Conservation (phyloP, 2,888 invertebrate species). For the Agrochola litura region DNA sequence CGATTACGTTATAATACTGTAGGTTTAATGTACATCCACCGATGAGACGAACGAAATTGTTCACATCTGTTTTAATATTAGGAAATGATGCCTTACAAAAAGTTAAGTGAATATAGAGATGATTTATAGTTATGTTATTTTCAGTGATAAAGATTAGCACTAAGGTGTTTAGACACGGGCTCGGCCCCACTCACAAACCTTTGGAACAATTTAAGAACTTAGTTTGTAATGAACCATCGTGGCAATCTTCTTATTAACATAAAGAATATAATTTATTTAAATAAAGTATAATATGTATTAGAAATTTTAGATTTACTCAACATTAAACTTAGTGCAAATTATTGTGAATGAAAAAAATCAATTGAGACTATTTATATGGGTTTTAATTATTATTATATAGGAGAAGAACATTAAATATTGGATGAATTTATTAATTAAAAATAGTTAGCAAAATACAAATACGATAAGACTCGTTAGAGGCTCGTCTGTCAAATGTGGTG, state of each 20-base stretch:
- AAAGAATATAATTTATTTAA: conserved; percentile 90
- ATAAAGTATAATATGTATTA: conserved; percentile 90
- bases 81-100: conserved; percentile 89
- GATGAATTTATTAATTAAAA: conserved; percentile 91
- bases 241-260: conserved; percentile 90
- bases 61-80: conserved; percentile 88
- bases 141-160: conserved; percentile 88
- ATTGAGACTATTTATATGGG: conserved; percentile 90
- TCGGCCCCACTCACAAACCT: conserved; percentile 83
- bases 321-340: conserved; percentile 90
- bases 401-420: conserved; percentile 89
- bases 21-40: conserved; percentile 88
- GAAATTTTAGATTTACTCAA: conserved; percentile 91
- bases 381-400: conserved; percentile 91
- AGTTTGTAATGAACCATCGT: conserved; percentile 89
- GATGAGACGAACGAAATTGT: conserved; percentile 83
- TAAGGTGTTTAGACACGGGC: conserved; percentile 82
- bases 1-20: conserved; percentile 77
- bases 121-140: conserved; percentile 89
- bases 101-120: conserved; percentile 89
- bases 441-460: conserved; percentile 91
- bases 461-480: conserved; percentile 90
- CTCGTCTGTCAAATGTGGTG: conserved; percentile 87
- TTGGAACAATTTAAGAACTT: conserved; percentile 90
- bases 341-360: conserved; percentile 89